These are phyloP conservation scores for Eilema depressum DNA, from an alignment of 2,888 invertebrate genomes.

Conservation along the genomic window DNA sequence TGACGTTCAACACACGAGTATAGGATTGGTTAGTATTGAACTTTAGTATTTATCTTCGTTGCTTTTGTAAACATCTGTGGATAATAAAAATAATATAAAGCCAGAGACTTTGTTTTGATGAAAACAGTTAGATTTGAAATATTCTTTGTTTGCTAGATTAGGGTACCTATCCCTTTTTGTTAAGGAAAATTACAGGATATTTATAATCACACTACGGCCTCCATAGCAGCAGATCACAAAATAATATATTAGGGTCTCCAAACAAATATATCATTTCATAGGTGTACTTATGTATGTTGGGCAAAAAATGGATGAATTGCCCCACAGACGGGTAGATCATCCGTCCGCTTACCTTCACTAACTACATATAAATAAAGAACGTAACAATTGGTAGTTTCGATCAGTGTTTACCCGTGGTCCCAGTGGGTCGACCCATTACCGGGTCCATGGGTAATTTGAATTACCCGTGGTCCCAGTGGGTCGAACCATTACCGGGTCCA, in stretches of 20 bases:
- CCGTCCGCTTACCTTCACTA: no score
- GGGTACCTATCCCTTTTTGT: neutral
- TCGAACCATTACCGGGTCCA: no score
- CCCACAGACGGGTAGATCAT: neutral
- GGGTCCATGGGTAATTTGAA: no score
- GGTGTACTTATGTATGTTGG: no score
- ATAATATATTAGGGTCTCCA: neutral
- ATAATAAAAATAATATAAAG: neutral
- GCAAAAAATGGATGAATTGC: no score
- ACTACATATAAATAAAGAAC: neutral
- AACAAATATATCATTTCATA: neutral
- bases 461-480: no score
- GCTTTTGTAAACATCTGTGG: neutral
- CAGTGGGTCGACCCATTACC: no score
- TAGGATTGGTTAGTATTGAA: neutral
- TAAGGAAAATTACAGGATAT: neutral
- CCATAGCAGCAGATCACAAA: neutral
- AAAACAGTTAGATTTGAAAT: neutral
- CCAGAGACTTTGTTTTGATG: neutral
- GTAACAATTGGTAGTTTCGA: neutral
- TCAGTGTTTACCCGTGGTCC: no score
- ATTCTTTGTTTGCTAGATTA: neutral
- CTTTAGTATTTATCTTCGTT: neutral
- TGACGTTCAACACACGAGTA: neutral
- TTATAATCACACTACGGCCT: neutral